Base-by-base conservation (phyloP, 2,888 invertebrate genomes). In the Cerceris rybyensis region DNA sequence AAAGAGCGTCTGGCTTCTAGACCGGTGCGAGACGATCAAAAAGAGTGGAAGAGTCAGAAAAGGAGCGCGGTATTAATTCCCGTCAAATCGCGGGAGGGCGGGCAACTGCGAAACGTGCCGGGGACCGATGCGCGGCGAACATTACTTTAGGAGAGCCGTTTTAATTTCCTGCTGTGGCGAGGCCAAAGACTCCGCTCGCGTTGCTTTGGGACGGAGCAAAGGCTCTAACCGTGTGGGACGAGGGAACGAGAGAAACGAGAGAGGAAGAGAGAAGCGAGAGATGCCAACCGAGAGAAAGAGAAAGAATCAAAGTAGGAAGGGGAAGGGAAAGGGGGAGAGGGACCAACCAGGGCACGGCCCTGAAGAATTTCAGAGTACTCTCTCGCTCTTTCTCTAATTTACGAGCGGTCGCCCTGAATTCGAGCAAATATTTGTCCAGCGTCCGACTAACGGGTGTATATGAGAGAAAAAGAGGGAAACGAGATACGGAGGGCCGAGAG, bases 361-460 rank as follows among this genome's bases (percentile, higher is more conserved):
- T 57, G 50, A 82, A 76, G 84, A 85, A 85, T 85, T 84, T 82
- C 75, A 69, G 71, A 82, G 77, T 54, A 50, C 65, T 80, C 76
- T 69, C 52, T 52, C 54, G 70, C 78, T 84, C 73, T 66, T 77
- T 78, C 80, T 86, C 76, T 86, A 86, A 81, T 81, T 86, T 86
- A 83, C 81, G 80, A 82, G 81, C 76, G 74, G 79, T 80, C 80
- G 83, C 74, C 75, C 84, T 81, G 84, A 88, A 88, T 88, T 82
- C 82, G 83, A 80, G 86, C 85, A 88, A 89, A 88, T 88, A 88
- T 89, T 89, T 88, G 88, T 86, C 71, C 80, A 88, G 72, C 80
- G 85, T 80, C 82, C 81, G 80, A 82, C 83, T 87, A 87, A 88
- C 88, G 85, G 88, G 75, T 63, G 72, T 75, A 60, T 64, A 67